Evolutionary conservation across 2,888 invertebrate genomes (phyloP), one percentile per base, ranked within the genome.

Genomic region (Noctua janthina): DNA sequence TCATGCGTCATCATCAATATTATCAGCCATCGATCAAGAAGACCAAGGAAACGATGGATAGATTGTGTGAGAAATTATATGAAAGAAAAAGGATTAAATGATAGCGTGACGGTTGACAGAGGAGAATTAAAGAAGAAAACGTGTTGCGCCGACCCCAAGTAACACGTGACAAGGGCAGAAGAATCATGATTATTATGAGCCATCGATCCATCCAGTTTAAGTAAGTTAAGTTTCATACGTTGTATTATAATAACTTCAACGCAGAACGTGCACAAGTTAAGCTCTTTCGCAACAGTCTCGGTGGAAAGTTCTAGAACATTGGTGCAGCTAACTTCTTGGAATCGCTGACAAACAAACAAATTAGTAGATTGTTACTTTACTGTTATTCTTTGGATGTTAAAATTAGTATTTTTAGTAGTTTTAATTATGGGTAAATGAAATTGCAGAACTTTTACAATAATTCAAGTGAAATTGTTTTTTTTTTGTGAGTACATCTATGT

Each of bases 311-410:
- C 76, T 56, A 67, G 74, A 78, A 78, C 67, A 88, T 82, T 76
- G 85, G 74, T 72, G 70, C 84, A 81, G 68, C 64, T 49, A 78
- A 79, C 78, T 88, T 80, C 79, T 62, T 62, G 76, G 64, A 76
- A 74, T 73, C 67, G 72, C 68, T 39, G 71, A 74, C 83, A 82
- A 90, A 88, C 88, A 89, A 89, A 87, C 84, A 84, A 86, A 89
- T 86, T 80, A 89, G 78, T 64, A 54, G 70, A 79, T 76, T 81
- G 76, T 79, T 66, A 64, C 35, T 68, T 71, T 49, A 78, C 20
- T 66, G 49, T 59, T 66, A 39, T 35, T 46, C 49, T 68, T 59
- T 1, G 8, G 2, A 17, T 56, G 51, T 49, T 67, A 49, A 51
- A n/a, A 64, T 81, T 82, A 17, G 29, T 70, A 29, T 20, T 23